Evolutionary conservation across 2,797 vertebrate species (phyloP), one percentile per base, ranked within the genome.

Genomic region (Catamblyrhynchus diadema): DNA sequence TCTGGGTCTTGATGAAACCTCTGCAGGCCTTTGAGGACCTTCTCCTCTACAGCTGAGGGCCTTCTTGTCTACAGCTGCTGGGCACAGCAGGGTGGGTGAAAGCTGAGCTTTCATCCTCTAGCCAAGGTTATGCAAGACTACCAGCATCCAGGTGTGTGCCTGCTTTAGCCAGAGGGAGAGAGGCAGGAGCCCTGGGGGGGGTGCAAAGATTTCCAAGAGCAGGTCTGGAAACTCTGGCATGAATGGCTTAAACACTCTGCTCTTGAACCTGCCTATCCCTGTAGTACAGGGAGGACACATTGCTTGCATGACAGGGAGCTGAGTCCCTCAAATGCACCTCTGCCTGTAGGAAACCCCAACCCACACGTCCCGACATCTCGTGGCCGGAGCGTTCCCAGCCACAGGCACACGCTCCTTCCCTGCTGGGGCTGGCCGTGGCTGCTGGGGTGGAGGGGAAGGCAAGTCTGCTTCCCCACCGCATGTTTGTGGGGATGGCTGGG

Each of bases 211-310:
- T 91, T n/a, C 5, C 8, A n/a, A 64, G 81, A 87, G 86, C 64
- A 47, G 84, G 57, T 66, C 67, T 78, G 93, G 72, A 91, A 92
- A 67, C 74, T 87, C 51, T 92, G 81, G 57, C 79, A 86, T 84
- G 77, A 91, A 83, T 41, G 73, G 54, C 75, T 78, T 78, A 22
- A 94, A 79, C 50, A 25, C 72, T 85, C 54, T 84, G 88, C 64
- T 88, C 71, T 93, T 6, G 0, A 92, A 21, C n/a, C 16, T 89
- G 45, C 50, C 60, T n/a, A n/a, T 54, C 53, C 32, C 53, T 69
- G 0, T 64, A 94, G 91, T 2, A 5, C 73, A 91, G 89, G 59
- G 70, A 92, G 62, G 73, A 61, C 73, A 84, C 59, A 57, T 65
- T 0, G 7, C 81, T 94, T 94, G 94, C 80, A 70, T 66, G 75